These are phyloP conservation scores for Erebia epiphron DNA, from an alignment of 2,888 invertebrate species.

Conservation along the genomic window DNA sequence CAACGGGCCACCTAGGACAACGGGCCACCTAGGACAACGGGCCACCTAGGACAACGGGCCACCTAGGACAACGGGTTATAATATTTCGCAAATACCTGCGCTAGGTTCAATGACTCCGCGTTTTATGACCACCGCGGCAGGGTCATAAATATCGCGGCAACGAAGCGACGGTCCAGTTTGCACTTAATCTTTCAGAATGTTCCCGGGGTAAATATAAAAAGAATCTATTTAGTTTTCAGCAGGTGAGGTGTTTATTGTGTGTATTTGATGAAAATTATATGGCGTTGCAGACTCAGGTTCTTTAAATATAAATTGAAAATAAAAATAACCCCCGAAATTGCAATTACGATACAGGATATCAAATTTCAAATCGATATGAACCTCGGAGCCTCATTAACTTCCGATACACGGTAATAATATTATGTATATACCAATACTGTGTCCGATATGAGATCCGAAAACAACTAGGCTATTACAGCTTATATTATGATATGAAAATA, in stretches of 20 bases:
- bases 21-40: too few species aligned
- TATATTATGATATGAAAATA: too few species aligned
- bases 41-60: too few species aligned
- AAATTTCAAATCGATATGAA: too few species aligned
- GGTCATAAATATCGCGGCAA: conserved; percentile 28
- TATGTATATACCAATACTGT: too few species aligned
- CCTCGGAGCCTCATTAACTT: too few species aligned
- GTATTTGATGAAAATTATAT: conserved; percentile 8
- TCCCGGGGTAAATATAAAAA: conserved; percentile 6
- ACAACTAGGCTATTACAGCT: too few species aligned
- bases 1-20: too few species aligned
- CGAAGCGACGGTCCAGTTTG: conserved; percentile 28
- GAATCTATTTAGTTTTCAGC: conserved; percentile 4
- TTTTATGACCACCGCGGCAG: conserved; percentile 22
- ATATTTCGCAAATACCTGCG: conserved; percentile 28
- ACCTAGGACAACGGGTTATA: background rate
- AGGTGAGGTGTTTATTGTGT: conserved; percentile 2
- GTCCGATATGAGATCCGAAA: too few species aligned
- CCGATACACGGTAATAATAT: too few species aligned
- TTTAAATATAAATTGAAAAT: background rate
- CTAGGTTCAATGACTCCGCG: conserved; percentile 24
- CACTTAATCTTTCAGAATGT: conserved; percentile 23
- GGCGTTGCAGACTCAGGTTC: background rate
- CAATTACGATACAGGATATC: too few species aligned
- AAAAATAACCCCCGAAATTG: too few species aligned